Conservation (phyloP, 2,888 invertebrate species). For the Spilarctia lutea region DNA sequence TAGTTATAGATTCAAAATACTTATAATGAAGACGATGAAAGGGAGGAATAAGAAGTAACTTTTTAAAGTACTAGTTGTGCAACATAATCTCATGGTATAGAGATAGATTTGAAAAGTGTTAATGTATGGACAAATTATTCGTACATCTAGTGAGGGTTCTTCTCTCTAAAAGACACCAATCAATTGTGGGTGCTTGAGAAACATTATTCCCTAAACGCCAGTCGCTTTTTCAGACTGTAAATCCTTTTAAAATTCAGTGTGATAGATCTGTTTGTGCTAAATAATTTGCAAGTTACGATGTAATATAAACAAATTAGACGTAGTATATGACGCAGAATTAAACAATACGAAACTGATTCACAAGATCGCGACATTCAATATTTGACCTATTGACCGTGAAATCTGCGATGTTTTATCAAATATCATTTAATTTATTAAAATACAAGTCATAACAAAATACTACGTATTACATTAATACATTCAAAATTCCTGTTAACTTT, state of each 20-base stretch:
- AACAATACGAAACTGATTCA: neutral
- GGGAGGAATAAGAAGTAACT: neutral
- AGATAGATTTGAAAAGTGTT: neutral
- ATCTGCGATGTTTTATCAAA: neutral
- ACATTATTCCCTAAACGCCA: neutral
- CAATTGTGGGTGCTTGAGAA: neutral
- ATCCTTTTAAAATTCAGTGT: neutral
- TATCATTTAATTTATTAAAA: neutral
- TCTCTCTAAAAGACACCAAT: neutral
- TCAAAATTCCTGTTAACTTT: too few relatives aligned
- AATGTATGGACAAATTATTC: neutral
- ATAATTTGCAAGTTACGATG: neutral
- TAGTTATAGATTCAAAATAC: too few relatives aligned
- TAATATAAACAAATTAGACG: neutral
- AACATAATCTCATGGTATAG: neutral
- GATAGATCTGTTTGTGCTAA: neutral
- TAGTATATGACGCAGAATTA: neutral
- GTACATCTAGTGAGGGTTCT: neutral
- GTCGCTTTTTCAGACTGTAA: neutral
- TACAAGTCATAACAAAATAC: neutral
- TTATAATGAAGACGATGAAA: too few relatives aligned
- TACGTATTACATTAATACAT: too few relatives aligned
- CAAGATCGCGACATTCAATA: neutral
- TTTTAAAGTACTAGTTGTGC: neutral
- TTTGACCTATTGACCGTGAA: slow-evolving; percentile 1